phyloP scores from a whole-genome alignment of 2,888 invertebrate species.

The Temnothorax unifasciatus region DNA sequence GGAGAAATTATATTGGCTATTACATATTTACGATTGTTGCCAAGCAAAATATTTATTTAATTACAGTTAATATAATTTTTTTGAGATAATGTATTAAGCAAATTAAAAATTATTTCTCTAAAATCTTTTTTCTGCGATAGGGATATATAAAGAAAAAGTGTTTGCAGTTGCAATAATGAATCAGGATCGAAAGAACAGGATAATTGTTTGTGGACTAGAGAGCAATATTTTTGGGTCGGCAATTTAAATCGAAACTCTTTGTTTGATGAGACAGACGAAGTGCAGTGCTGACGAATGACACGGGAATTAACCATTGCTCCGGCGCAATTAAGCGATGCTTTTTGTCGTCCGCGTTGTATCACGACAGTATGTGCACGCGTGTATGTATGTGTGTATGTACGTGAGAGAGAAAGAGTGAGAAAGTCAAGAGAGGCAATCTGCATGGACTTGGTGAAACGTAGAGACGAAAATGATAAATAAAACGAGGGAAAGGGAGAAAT shows the following conservation, averaged over 20 bases:
- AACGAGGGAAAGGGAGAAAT: constrained; percentile 52
- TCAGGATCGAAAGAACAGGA: background rate
- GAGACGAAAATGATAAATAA: constrained; percentile 55
- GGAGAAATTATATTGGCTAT: background rate
- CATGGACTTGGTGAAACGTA: constrained; percentile 47
- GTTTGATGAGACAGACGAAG: background rate
- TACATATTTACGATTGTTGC: constrained; percentile 9
- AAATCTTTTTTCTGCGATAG: background rate
- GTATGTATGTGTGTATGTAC: background rate
- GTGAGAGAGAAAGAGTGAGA: constrained; percentile 29
- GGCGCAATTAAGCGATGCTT: constrained; percentile 48
- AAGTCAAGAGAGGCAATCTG: constrained; percentile 8
- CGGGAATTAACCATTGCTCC: constrained; percentile 37
- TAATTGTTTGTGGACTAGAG: background rate
- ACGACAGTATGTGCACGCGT: background rate
- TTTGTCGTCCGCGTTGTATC: constrained; percentile 12
- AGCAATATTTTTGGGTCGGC: background rate
- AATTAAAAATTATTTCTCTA: background rate
- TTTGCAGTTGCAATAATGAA: background rate
- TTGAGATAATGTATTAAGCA: background rate
- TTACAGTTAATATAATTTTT: background rate
- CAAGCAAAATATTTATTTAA: background rate
- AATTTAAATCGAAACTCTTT: constrained; percentile 36
- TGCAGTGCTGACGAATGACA: constrained; percentile 28
- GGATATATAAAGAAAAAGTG: background rate